Conservation (phyloP, 2,797 vertebrate species). For the Channallabes apus region DNA sequence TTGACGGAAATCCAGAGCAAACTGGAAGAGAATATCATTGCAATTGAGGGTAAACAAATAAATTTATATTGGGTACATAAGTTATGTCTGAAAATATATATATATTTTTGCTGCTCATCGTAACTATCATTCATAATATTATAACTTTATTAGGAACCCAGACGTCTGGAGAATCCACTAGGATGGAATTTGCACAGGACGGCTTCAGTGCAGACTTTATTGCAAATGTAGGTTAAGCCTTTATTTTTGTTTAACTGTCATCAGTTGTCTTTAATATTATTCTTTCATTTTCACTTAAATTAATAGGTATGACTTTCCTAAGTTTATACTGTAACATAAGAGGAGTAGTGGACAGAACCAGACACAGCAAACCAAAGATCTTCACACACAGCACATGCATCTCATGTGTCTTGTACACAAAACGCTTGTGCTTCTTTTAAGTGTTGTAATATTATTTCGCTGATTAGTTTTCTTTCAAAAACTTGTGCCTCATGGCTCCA, state of each 20-base stretch:
- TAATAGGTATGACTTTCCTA: no score
- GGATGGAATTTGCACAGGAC: conserved; percentile 73
- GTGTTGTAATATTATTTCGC: no score
- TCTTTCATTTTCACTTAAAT: not conserved
- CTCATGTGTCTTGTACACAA: no score
- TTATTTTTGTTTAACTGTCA: not conserved
- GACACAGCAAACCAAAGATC: no score
- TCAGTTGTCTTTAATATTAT: not conserved
- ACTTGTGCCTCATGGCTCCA: no score
- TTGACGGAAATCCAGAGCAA: conserved; percentile 59
- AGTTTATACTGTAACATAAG: no score
- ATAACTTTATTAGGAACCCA: conserved; percentile 65
- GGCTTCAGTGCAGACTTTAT: conserved; percentile 67
- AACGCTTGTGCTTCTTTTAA: no score
- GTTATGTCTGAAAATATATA: no score
- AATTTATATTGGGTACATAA: not conserved
- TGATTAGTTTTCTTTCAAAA: no score
- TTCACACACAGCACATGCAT: no score
- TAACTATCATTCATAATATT: not conserved
- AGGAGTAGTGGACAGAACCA: no score
- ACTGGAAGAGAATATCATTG: conserved; percentile 69
- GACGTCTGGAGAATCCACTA: conserved; percentile 61
- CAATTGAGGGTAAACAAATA: conserved; percentile 69
- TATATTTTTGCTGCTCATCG: not conserved
- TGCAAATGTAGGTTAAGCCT: conserved; percentile 23